Conservation (phyloP, 2,888 invertebrate species). For the Pterobdella sp. region DNA sequence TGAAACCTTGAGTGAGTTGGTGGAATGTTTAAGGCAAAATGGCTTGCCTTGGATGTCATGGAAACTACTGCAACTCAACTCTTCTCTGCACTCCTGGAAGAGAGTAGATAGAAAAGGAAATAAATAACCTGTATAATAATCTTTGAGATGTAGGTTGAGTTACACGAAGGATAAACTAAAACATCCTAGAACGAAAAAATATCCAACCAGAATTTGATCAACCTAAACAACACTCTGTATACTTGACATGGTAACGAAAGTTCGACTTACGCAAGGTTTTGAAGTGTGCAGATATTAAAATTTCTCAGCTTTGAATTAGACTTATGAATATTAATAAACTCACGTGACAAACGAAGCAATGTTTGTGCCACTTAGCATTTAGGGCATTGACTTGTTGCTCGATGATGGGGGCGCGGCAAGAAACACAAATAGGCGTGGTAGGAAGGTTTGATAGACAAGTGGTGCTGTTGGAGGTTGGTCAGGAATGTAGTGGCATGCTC, state of each 20-base stretch:
- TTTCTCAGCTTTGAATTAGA: no score
- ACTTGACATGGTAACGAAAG: no score
- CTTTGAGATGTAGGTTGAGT: not conserved
- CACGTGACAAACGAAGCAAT: slow-evolving; percentile 98
- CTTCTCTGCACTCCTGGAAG: slow-evolving; percentile 67
- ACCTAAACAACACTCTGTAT: no score
- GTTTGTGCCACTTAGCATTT: slow-evolving; percentile 92
- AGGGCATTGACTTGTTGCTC: slow-evolving; percentile 95
- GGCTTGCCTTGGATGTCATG: slow-evolving; percentile 98
- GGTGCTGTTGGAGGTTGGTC: not conserved
- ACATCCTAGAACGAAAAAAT: no score
- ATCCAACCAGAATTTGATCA: no score
- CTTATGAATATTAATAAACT: slow-evolving; percentile 50
- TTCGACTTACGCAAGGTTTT: no score
- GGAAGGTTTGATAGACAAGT: not conserved
- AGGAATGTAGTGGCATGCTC: not conserved
- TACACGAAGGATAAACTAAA: not conserved
- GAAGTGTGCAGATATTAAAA: no score
- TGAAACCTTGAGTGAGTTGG: not conserved
- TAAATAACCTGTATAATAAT: not conserved
- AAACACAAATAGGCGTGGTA: slow-evolving; percentile 87
- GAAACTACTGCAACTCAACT: slow-evolving; percentile 96
- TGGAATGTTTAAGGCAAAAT: slow-evolving; percentile 68
- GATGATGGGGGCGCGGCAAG: slow-evolving; percentile 89
- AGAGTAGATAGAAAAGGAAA: slow-evolving; percentile 85